Evolutionary conservation across 2,888 invertebrate genomes (phyloP).

Genomic region (Oasisia sp.): DNA sequence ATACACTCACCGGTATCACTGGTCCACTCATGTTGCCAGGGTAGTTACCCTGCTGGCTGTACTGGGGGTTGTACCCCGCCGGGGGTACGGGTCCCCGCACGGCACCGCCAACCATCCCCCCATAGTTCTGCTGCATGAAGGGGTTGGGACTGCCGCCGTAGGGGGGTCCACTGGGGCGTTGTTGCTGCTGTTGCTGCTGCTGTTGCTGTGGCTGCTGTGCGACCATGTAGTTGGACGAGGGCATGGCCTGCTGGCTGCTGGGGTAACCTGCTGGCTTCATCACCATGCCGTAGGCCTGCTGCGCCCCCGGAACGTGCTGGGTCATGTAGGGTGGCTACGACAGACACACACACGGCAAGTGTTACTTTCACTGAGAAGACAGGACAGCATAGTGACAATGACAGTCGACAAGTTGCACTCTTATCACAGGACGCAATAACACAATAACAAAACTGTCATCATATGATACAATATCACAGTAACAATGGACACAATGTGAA

Average conservation of each 20-base stretch:
- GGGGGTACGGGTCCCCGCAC: not conserved
- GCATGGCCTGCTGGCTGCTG: conserved; percentile 59
- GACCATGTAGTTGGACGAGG: conserved; percentile 46
- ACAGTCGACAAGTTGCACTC: too few relatives aligned
- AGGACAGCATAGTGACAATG: too few relatives aligned
- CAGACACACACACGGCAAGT: not conserved
- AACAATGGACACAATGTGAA: too few relatives aligned
- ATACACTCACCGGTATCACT: not conserved
- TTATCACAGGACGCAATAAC: too few relatives aligned
- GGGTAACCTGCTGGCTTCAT: conserved; percentile 47
- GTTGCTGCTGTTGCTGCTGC: conserved; percentile 48
- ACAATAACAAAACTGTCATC: too few relatives aligned
- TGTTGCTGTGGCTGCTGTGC: conserved; percentile 26
- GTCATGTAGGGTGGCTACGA: not conserved
- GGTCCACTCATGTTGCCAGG: conserved; percentile 33
- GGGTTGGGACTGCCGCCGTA: conserved; percentile 53
- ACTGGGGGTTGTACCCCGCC: conserved; percentile 36
- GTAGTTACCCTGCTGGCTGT: conserved; percentile 31
- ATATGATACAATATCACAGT: too few relatives aligned
- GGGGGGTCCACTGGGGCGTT: conserved; percentile 45
- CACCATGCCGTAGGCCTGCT: conserved; percentile 35
- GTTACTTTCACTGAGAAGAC: not conserved
- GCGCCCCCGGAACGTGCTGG: conserved; percentile 53
- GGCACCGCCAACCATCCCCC: not conserved
- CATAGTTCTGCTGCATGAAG: conserved; percentile 44